Evolutionary conservation across 2,888 invertebrate species (phyloP).

Genomic region (Caenorhabditis panamensis): DNA sequence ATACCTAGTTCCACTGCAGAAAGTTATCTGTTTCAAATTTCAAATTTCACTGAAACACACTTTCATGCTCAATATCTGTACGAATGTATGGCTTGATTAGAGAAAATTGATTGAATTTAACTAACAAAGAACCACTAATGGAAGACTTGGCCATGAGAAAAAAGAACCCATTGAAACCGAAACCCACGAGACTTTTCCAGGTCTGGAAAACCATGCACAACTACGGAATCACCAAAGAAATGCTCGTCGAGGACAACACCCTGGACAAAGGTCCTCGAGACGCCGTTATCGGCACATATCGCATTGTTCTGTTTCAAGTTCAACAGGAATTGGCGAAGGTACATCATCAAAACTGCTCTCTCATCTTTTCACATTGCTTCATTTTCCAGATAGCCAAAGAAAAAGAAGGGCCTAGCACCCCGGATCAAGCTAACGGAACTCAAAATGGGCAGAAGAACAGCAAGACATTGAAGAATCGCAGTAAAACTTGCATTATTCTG

Average conservation of each 20-base stretch:
- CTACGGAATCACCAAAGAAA: conserved; percentile 85
- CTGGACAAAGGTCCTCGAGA: conserved; percentile 84
- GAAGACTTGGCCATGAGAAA: no score
- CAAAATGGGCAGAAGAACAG: conserved; percentile 18
- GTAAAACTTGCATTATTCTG: conserved; percentile 74
- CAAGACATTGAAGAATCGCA: conserved; percentile 67
- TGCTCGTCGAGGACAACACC: conserved; percentile 84
- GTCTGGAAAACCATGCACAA: conserved; percentile 64
- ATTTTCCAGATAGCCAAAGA: conserved; percentile 6
- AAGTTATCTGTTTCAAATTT: no score
- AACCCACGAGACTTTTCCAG: no score
- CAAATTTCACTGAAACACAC: no score
- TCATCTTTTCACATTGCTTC: no score
- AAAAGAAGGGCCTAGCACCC: background rate
- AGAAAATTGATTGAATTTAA: no score
- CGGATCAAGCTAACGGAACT: conserved; percentile 3
- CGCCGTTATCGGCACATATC: conserved; percentile 86
- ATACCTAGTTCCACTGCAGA: no score
- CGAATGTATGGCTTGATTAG: no score
- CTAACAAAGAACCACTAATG: no score
- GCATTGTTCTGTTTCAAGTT: conserved; percentile 84
- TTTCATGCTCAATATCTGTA: no score
- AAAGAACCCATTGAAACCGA: no score
- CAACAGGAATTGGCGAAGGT: conserved; percentile 74
- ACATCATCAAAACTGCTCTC: no score